Evolutionary conservation across 1,140 invertebrate genomes (phyloP).

Genomic region (Saxidomus purpurata): DNA sequence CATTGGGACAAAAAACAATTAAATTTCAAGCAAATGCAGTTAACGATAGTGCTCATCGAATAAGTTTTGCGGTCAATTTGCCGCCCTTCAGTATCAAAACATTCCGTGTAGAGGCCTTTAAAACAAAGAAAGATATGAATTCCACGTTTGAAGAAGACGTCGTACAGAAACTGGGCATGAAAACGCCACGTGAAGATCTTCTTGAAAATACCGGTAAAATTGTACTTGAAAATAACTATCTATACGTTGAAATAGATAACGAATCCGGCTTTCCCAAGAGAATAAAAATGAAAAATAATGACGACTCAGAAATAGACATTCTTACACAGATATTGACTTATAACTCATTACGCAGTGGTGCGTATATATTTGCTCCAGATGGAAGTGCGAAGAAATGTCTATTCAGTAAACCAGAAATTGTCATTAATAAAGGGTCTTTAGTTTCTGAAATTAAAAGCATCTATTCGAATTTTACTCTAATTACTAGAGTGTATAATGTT

Average conservation of each 20-base stretch:
- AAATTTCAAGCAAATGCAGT: neutral
- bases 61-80: neutral
- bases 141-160: neutral
- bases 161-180: neutral
- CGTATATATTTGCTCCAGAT: slow-evolving; percentile 59
- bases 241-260: slow-evolving; percentile 29
- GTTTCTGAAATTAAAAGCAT: slow-evolving; percentile 93
- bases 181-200: neutral
- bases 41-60: neutral
- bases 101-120: slow-evolving; percentile 3
- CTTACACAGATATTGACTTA: slow-evolving; percentile 33
- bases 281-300: slow-evolving; percentile 14
- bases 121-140: slow-evolving; percentile 8
- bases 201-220: neutral
- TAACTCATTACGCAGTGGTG: slow-evolving; percentile 42
- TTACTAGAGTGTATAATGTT: slow-evolving; percentile 47
- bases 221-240: slow-evolving; percentile 13
- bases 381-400: slow-evolving; percentile 80
- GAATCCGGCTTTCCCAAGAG: slow-evolving; percentile 24
- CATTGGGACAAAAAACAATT: neutral
- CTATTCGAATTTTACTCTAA: slow-evolving; percentile 75
- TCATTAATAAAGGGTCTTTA: slow-evolving; percentile 81
- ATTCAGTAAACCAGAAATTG: neutral
- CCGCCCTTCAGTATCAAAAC: slow-evolving; percentile 9
- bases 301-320: slow-evolving; percentile 80